phyloP scores from a whole-genome alignment of 2,797 vertebrate genomes.

The Enteromius treurensis region DNA sequence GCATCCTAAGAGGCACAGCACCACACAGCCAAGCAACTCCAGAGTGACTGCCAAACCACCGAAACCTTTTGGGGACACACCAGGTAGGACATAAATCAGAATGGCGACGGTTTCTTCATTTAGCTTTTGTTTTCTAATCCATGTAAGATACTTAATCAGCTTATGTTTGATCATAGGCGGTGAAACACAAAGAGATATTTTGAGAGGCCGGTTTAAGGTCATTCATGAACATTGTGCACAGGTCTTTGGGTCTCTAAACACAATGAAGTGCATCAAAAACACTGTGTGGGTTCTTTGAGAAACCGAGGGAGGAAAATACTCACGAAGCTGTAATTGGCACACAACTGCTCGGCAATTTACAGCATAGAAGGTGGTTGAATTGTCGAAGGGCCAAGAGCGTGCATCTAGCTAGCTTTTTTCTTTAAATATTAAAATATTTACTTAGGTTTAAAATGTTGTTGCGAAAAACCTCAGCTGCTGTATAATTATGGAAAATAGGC shows the following conservation, averaged over 20 bases:
- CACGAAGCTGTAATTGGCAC: slow-evolving; percentile 31
- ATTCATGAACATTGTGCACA: slow-evolving; percentile 8
- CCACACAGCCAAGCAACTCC: slow-evolving; percentile 74
- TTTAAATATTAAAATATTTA: neutral
- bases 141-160: neutral
- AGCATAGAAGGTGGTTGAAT: slow-evolving; percentile 25
- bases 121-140: slow-evolving; percentile 10
- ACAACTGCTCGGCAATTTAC: neutral
- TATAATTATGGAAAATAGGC: neutral
- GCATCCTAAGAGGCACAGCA: slow-evolving; percentile 75
- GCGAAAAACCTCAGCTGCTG: neutral
- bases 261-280: neutral
- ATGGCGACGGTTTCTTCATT: neutral
- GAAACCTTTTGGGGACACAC: slow-evolving; percentile 79
- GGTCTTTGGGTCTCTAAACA: slow-evolving; percentile 7
- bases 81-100: slow-evolving; percentile 71
- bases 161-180: neutral
- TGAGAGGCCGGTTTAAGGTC: neutral
- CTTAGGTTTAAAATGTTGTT: no score
- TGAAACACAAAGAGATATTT: neutral
- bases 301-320: slow-evolving; percentile 17
- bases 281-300: slow-evolving; percentile 32
- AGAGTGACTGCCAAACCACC: slow-evolving; percentile 79
- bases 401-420: neutral
- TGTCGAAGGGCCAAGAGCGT: slow-evolving; percentile 6